Evolutionary conservation across 2,888 invertebrate genomes (phyloP).

Genomic region (Calameuta idolon): DNA sequence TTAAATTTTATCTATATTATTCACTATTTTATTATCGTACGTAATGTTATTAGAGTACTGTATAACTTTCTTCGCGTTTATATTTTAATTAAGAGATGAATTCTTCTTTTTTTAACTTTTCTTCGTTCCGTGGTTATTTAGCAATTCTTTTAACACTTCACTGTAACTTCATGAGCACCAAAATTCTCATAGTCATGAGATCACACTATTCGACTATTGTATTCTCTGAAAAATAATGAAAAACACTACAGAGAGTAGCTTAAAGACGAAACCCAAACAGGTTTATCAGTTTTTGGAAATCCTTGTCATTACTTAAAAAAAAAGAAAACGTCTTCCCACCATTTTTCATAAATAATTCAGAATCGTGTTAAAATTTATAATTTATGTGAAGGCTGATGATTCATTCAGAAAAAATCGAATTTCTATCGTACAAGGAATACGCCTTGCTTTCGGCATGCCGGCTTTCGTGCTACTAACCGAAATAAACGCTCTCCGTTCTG

Average conservation of each 20-base stretch:
- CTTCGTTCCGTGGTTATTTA: neutral
- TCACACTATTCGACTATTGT: neutral
- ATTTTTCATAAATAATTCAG: neutral
- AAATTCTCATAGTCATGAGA: neutral
- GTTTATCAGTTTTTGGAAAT: neutral
- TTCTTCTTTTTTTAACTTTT: neutral
- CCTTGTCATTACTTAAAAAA: neutral
- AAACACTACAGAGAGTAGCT: neutral
- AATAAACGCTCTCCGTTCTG: constrained; percentile 11
- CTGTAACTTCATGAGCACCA: neutral
- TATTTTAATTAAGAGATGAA: too few species aligned
- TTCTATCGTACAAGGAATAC: neutral
- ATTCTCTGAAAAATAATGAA: neutral
- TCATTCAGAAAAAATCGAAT: neutral
- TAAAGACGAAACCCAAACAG: neutral
- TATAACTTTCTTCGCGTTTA: neutral
- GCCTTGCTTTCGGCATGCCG: constrained; percentile 45
- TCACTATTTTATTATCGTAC: neutral
- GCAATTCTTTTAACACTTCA: neutral
- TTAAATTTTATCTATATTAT: neutral
- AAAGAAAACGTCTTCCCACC: neutral
- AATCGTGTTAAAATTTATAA: neutral
- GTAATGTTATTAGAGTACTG: neutral
- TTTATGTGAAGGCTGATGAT: neutral
- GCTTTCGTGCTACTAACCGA: constrained; percentile 48